Evolutionary conservation across 2,113 vertebrate species (phyloP).

Genomic region (Eurypyga helias): DNA sequence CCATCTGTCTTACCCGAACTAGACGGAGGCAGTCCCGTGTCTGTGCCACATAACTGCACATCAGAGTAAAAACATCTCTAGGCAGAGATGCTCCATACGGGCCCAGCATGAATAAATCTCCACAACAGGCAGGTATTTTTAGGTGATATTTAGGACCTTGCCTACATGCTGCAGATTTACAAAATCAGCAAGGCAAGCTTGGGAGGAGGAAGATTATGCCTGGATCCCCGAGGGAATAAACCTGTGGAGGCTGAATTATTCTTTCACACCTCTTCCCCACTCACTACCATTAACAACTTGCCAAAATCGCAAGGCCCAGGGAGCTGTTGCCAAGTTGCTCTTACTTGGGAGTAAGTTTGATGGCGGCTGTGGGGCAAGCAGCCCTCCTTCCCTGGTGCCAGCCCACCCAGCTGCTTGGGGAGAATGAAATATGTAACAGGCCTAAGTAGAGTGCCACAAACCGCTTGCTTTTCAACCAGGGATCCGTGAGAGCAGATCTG

Average conservation of each 20-base stretch:
- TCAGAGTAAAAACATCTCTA: not conserved
- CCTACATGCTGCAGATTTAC: not conserved
- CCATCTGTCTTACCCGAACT: not conserved
- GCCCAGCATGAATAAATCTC: not conserved
- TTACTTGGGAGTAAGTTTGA: not conserved
- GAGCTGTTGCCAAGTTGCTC: not conserved
- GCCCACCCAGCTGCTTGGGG: not conserved
- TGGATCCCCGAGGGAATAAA: not conserved
- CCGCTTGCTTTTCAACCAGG: not conserved
- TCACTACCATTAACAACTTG: not conserved
- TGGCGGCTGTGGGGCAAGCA: not conserved
- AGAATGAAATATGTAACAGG: not conserved
- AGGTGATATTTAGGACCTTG: not conserved
- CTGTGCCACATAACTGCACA: not conserved
- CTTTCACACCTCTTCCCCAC: not conserved
- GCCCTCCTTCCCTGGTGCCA: not conserved
- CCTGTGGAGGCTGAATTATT: not conserved
- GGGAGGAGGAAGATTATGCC: not conserved
- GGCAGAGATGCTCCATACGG: not conserved
- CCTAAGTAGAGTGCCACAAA: not conserved
- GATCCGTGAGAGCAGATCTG: not conserved
- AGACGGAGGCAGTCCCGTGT: not conserved
- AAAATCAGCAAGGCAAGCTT: not conserved
- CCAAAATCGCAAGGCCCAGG: conserved; percentile 9
- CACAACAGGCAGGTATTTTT: not conserved